Base-by-base conservation (phyloP, 2,888 invertebrate genomes). In the Drosophila rubida region DNA sequence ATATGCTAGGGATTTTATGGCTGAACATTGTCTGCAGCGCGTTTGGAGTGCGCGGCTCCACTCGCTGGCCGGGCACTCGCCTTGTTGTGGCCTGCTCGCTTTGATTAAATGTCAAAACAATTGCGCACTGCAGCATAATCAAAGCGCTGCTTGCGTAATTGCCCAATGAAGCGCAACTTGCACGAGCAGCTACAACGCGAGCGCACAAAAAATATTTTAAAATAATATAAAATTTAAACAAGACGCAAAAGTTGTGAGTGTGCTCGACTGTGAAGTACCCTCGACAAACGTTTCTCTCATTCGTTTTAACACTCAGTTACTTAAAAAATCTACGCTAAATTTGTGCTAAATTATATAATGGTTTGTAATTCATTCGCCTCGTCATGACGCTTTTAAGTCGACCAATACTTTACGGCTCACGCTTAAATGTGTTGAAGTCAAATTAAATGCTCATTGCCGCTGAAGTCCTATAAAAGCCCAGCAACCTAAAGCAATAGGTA, bases 41-140 rank as follows among this genome's bases (percentile, higher is more conserved):
- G 23, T 2, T 0, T 11, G 3, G 1, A 7, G n/a, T 9, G 27
- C 14, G 11, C 8, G 49, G 30, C 14, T 42, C 32, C 25, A 1
- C 23, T 25, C 7, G 4, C 6, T 25, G 25, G 6, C 7, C 53
- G 51, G 57, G 48, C 41, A 62, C 45, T 59, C 51, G 50, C 73
- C 72, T 68, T 74, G 78, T 74, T 63, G 63, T 53, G 42, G 50
- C 53, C 32, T 14, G 42, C 70, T 73, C 69, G 68, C 81, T 84
- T 81, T 81, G 81, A 81, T 81, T 87, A 87, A 82, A 82, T 82
- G 82, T 82, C 82, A 82, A 87, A 82, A 82, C 87, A 82, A 87
- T 82, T 87, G 82, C 72, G 70, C 72, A 71, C 78, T 81, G 84
- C 79, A 85, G 83, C 84, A 83, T 80, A 80, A 86, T 81, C 81